Conservation (phyloP, 1,140 invertebrate species). For the Drosophila murphyi region DNA sequence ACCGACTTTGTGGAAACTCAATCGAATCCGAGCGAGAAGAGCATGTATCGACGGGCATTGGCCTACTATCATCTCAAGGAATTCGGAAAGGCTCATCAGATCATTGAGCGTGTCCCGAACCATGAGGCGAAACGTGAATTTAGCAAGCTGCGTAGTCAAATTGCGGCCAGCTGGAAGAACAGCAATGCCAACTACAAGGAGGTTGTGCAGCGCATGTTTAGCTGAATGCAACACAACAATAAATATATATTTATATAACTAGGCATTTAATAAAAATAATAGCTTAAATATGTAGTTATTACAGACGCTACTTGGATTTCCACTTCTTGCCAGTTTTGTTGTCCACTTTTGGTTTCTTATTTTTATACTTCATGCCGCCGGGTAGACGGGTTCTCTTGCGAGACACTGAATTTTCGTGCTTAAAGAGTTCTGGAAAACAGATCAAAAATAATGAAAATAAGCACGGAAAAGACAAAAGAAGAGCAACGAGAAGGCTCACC, state of each 20-base stretch:
- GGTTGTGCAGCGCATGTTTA: conserved; percentile 83
- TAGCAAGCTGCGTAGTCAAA: conserved; percentile 62
- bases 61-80: conserved; percentile 75
- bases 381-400: conserved; percentile 67
- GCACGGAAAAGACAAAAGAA: not conserved
- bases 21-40: conserved; percentile 71
- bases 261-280: conserved; percentile 21
- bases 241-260: conserved; percentile 12
- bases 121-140: conserved; percentile 79
- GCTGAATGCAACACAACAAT: conserved; percentile 37
- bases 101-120: conserved; percentile 65
- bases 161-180: conserved; percentile 65
- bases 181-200: conserved; percentile 75
- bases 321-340: conserved; percentile 26
- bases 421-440: conserved; percentile 69
- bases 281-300: conserved; percentile 4
- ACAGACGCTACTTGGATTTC: conserved; percentile 25
- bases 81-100: conserved; percentile 72
- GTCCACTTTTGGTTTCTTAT: conserved; percentile 64
- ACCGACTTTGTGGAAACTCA: conserved; percentile 73
- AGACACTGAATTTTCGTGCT: conserved; percentile 54
- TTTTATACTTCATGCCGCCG: conserved; percentile 71
- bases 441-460: not conserved
- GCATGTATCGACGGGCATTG: conserved; percentile 74
- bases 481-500: conserved; percentile 67